Conservation (phyloP, 2,797 vertebrate species). For the Buceros bicornis region DNA sequence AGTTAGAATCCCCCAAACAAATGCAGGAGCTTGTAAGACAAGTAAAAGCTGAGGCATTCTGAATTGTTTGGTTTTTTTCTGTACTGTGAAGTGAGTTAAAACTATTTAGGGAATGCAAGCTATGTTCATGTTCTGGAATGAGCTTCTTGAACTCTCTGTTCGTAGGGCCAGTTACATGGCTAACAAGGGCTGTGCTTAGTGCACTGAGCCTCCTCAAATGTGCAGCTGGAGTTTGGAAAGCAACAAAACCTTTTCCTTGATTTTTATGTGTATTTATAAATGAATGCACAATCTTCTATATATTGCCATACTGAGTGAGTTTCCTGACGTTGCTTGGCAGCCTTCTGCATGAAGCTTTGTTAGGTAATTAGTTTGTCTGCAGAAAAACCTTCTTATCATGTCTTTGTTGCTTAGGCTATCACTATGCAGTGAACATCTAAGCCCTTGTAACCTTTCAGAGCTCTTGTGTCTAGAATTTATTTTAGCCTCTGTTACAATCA, state of each 20-base stretch:
- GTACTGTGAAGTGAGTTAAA: not conserved
- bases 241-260: not conserved
- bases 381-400: not conserved
- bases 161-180: not conserved
- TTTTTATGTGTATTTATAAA: not conserved
- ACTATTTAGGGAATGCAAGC: constrained; percentile 15
- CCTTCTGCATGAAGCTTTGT: not conserved
- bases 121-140: not conserved
- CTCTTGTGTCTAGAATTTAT: not conserved
- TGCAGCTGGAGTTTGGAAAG: not conserved
- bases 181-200: not conserved
- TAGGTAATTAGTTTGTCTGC: not conserved
- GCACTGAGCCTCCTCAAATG: fast-evolving
- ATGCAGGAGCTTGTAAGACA: not conserved
- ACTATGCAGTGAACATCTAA: not conserved
- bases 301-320: fast-evolving
- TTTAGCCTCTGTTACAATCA: not conserved
- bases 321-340: not conserved
- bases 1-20: not conserved
- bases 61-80: not conserved
- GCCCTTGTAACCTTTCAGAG: not conserved
- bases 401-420: not conserved
- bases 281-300: not conserved
- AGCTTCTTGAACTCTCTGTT: not conserved
- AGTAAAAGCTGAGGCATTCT: not conserved